Conservation (phyloP, 2,888 invertebrate genomes). For the Melipona bicolor region DNA sequence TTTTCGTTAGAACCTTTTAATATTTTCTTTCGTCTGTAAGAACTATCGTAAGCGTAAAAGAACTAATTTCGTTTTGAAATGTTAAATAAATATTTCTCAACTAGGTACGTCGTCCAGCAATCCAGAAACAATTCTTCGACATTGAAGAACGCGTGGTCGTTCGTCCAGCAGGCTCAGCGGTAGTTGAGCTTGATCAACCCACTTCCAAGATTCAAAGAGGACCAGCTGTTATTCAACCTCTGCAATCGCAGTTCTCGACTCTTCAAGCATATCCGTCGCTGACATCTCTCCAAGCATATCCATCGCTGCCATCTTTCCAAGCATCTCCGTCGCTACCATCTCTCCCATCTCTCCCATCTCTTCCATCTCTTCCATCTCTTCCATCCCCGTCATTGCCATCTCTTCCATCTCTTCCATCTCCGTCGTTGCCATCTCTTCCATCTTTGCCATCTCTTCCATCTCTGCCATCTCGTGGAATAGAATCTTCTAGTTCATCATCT, state of each 20-base stretch:
- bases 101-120: constrained; percentile 86
- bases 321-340: background rate
- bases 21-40: background rate
- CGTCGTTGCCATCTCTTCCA: background rate
- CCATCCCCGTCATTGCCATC: constrained; percentile 34
- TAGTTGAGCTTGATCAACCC: constrained; percentile 87
- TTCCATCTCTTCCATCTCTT: constrained; percentile 47
- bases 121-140: constrained; percentile 88
- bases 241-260: constrained; percentile 52
- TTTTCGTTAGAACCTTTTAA: background rate
- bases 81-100: background rate
- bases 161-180: constrained; percentile 87
- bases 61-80: background rate
- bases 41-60: background rate
- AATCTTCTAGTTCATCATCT: constrained; percentile 64
- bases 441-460: constrained; percentile 51
- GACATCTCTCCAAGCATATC: constrained; percentile 11
- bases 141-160: constrained; percentile 87
- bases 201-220: constrained; percentile 86
- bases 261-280: constrained; percentile 49
- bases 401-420: constrained; percentile 50
- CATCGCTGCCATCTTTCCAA: background rate
- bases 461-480: constrained; percentile 38
- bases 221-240: constrained; percentile 83
- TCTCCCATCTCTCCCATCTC: constrained; percentile 29